Evolutionary conservation across 2,888 invertebrate species (phyloP).

Genomic region (Alcis repandata): DNA sequence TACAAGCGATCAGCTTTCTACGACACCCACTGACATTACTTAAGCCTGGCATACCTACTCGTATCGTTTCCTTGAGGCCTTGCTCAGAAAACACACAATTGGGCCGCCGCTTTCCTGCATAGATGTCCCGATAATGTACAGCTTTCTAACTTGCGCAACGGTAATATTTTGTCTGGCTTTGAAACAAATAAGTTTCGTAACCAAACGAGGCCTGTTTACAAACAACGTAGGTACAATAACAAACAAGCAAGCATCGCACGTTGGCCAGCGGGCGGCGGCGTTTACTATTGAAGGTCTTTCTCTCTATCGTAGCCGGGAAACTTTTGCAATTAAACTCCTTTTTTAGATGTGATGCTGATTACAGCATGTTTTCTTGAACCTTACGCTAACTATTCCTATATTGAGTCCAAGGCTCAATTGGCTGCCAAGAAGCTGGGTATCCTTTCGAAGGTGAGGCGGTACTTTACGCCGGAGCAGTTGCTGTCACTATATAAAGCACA

Average conservation of each 20-base stretch:
- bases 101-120: conserved; percentile 43
- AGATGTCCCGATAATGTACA: conserved; percentile 42
- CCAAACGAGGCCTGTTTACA: conserved; percentile 53
- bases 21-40: conserved; percentile 12
- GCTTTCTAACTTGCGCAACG: conserved; percentile 72
- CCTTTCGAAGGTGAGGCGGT: too few relatives aligned
- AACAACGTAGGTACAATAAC: conserved; percentile 47
- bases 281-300: conserved; percentile 36
- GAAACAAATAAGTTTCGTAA: conserved; percentile 64
- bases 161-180: conserved; percentile 65
- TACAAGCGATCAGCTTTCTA: conserved; percentile 37
- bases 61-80: conserved; percentile 27
- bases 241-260: conserved; percentile 27
- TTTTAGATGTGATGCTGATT: too few relatives aligned
- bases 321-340: conserved; percentile 1
- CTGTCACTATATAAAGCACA: too few relatives aligned
- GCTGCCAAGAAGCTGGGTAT: too few relatives aligned
- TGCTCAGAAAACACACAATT: conserved; percentile 31
- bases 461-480: too few relatives aligned
- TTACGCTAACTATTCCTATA: too few relatives aligned
- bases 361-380: too few relatives aligned
- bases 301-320: conserved; percentile 13
- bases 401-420: too few relatives aligned
- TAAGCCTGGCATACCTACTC: neutral
- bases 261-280: neutral